phyloP scores from a whole-genome alignment of 2,888 invertebrate species.

The Holacanthella duospinosa region DNA sequence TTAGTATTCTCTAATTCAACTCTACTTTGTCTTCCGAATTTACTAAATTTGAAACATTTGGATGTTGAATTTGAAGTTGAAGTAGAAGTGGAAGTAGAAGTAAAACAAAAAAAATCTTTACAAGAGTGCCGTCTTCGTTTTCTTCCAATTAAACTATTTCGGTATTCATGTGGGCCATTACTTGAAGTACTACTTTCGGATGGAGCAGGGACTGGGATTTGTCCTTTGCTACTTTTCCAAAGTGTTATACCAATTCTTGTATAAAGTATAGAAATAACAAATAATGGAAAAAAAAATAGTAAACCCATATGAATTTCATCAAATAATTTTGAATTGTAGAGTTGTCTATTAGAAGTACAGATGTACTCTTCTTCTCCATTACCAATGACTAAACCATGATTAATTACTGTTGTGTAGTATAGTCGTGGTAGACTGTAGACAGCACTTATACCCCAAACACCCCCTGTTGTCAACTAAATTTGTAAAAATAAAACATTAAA shows the following conservation, averaged over 20 bases:
- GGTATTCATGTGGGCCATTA: neutral
- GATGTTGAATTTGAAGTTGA: no score
- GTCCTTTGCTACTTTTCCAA: slow-evolving; percentile 50
- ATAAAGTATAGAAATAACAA: slow-evolving; percentile 66
- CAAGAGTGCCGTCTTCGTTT: slow-evolving; percentile 15
- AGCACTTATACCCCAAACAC: slow-evolving; percentile 73
- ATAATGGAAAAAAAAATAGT: slow-evolving; percentile 68
- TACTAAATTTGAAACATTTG: no score
- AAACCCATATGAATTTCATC: slow-evolving; percentile 72
- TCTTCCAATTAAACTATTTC: no score
- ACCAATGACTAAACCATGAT: slow-evolving; percentile 42
- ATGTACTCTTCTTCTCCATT: slow-evolving; percentile 56
- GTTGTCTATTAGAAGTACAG: slow-evolving; percentile 62
- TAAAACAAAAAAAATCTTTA: neutral
- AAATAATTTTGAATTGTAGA: slow-evolving; percentile 65
- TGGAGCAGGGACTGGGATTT: slow-evolving; percentile 22
- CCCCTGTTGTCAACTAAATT: slow-evolving; percentile 63
- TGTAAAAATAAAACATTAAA: slow-evolving; percentile 27
- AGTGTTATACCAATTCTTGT: slow-evolving; percentile 71
- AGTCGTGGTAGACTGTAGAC: slow-evolving; percentile 73
- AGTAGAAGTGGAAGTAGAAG: no score
- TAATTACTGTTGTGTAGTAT: slow-evolving; percentile 67
- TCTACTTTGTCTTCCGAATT: no score
- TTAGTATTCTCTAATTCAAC: no score
- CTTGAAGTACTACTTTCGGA: slow-evolving; percentile 23